Evolutionary conservation across 2,113 vertebrate genomes (phyloP), one percentile per base, ranked within the genome.

Genomic region (Kryptolebias marmoratus): DNA sequence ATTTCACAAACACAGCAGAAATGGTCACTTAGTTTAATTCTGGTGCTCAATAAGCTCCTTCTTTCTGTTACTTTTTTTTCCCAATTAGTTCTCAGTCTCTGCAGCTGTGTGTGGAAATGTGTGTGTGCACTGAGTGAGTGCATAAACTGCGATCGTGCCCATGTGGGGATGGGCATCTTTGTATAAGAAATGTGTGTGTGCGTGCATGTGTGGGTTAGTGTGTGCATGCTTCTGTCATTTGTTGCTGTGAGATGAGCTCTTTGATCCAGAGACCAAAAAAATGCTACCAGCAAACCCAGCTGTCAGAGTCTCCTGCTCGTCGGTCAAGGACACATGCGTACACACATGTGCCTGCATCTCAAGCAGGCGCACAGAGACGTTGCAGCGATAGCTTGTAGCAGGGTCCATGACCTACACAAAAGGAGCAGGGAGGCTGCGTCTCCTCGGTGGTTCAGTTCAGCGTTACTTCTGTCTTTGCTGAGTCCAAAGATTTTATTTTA

Each of bases 221-320:
- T 5, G 22, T 15, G 47, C 7, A 3, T 70, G 64, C 48, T 18
- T 65, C 61, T 75, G 72, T 85, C 77, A 84, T 73, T 54, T 42
- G 49, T 77, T 87, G 85, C 74, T 81, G 77, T 82, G 79, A 85
- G 90, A 90, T 75, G 79, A 90, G 86, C 67, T 75, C 79, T 88
- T 85, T 82, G 79, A 91, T 89, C 82, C 82, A 90, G 68, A 84
- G 80, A 82, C 75, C 64, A 69, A 84, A 86, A 22, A 87, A 71
- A 56, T 2, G 73, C 90, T 84, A 49, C 36, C 2, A 85, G 89
- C 83, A 67, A 88, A 84, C 75, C 81, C 81, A 78, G 69, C 80
- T 86, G 84, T 87, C 87, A 90, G 71, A 87, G 82, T 83, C 82
- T 87, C 82, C 87, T 89, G 87, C 84, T 87, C 88, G 83, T 77